Evolutionary conservation across 2,797 vertebrate species (phyloP).

Genomic region (Acestrorhynchus altus): DNA sequence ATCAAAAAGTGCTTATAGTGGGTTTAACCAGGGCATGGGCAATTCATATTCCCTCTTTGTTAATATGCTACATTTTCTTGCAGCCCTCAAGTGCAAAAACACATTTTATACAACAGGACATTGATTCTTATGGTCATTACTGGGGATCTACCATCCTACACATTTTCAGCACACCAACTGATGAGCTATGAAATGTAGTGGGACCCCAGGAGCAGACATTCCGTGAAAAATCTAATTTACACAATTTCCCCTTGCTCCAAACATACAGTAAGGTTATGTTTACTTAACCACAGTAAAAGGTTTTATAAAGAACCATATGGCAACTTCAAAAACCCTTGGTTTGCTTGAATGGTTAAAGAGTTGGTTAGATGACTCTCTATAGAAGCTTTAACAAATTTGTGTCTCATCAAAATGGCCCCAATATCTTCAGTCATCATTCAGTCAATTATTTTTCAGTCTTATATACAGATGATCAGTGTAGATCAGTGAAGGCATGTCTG

Average conservation of each 20-base stretch:
- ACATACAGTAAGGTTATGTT: neutral
- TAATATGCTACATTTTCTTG: constrained; percentile 51
- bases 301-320: too few species aligned
- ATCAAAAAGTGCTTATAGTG: constrained; percentile 57
- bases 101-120: constrained; percentile 23
- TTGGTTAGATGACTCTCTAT: too few species aligned
- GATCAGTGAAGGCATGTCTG: neutral
- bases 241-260: neutral
- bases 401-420: too few species aligned
- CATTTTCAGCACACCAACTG: neutral
- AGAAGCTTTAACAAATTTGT: too few species aligned
- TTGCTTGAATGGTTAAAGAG: too few species aligned
- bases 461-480: neutral
- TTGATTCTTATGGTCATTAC: neutral
- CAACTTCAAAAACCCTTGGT: too few species aligned
- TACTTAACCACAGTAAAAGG: too few species aligned
- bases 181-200: neutral
- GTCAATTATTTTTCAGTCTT: too few species aligned
- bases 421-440: too few species aligned
- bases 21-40: constrained; percentile 13
- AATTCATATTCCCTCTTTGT: constrained; percentile 7
- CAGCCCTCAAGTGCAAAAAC: constrained; percentile 32
- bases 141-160: neutral
- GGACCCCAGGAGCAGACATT: neutral
- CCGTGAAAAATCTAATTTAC: neutral